These are phyloP conservation scores for Polypedilum vanderplanki DNA, from an alignment of 1,140 invertebrate species.

Conservation along the genomic window DNA sequence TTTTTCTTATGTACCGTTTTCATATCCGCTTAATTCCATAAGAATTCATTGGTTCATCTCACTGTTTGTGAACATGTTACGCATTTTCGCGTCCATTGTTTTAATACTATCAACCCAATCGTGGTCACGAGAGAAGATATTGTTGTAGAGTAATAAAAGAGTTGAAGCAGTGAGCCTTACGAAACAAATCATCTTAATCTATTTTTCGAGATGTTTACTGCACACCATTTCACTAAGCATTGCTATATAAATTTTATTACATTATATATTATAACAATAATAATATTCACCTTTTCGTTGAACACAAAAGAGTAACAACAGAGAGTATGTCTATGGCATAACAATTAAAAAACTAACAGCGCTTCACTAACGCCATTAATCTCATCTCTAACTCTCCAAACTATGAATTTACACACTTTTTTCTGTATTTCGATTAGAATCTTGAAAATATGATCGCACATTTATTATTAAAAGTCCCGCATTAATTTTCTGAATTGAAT, in stretches of 20 bases:
- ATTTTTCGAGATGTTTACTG: slow-evolving; percentile 1
- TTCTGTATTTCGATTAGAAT: slow-evolving; percentile 24
- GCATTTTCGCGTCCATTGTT: slow-evolving; percentile 25
- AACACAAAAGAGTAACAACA: neutral
- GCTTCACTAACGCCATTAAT: slow-evolving; percentile 20
- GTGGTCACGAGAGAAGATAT: neutral
- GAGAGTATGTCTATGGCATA: slow-evolving; percentile 11
- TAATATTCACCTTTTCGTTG: neutral
- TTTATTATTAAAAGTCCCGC: slow-evolving; percentile 17
- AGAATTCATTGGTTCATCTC: slow-evolving; percentile 14
- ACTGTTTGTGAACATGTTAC: slow-evolving; percentile 24
- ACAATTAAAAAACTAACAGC: slow-evolving; percentile 24
- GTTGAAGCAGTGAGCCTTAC: neutral
- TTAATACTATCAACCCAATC: slow-evolving; percentile 1
- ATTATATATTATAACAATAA: neutral
- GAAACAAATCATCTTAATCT: slow-evolving; percentile 18
- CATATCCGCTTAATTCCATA: neutral
- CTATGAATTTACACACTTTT: neutral
- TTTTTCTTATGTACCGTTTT: slow-evolving; percentile 22
- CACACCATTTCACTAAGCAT: neutral
- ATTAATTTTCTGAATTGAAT: slow-evolving; percentile 27
- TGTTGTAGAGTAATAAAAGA: neutral
- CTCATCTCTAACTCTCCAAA: slow-evolving; percentile 10
- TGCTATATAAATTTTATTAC: too few relatives aligned
- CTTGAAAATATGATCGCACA: slow-evolving; percentile 27